Evolutionary conservation across 2,888 invertebrate species (phyloP).

Genomic region (Drosophila heteroneura): DNA sequence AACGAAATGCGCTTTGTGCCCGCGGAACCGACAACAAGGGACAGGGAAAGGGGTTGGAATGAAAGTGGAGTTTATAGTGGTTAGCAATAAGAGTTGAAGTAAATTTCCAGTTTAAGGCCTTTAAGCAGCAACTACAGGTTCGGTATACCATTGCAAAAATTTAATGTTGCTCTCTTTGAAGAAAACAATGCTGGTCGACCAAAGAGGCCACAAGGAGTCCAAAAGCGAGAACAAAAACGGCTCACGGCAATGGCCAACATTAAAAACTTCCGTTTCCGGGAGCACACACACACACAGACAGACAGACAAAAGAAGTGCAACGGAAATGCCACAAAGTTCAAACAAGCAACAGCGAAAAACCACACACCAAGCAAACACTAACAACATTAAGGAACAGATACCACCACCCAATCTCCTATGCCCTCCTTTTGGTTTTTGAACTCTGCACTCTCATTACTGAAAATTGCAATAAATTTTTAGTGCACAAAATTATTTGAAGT

Average conservation of each 20-base stretch:
- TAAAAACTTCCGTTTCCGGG: constrained; percentile 80
- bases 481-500: constrained; percentile 78
- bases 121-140: constrained; percentile 40
- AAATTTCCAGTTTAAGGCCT: constrained; percentile 43
- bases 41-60: not conserved
- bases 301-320: constrained; percentile 70
- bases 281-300: constrained; percentile 26
- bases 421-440: constrained; percentile 16
- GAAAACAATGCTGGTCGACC: constrained; percentile 58
- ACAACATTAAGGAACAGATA: constrained; percentile 65
- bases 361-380: constrained; percentile 70
- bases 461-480: constrained; percentile 80
- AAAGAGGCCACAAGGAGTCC: constrained; percentile 20
- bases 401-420: constrained; percentile 4
- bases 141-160: constrained; percentile 52
- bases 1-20: constrained; percentile 64
- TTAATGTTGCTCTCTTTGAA: constrained; percentile 59
- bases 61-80: not conserved
- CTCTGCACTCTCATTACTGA: constrained; percentile 75
- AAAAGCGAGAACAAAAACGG: constrained; percentile 40
- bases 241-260: constrained; percentile 70
- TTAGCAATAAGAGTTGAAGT: constrained; percentile 17
- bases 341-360: constrained; percentile 67
- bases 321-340: constrained; percentile 80
- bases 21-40: constrained; percentile 17